Conservation (phyloP, 2,888 invertebrate species). For the Ophion slaviceki region DNA sequence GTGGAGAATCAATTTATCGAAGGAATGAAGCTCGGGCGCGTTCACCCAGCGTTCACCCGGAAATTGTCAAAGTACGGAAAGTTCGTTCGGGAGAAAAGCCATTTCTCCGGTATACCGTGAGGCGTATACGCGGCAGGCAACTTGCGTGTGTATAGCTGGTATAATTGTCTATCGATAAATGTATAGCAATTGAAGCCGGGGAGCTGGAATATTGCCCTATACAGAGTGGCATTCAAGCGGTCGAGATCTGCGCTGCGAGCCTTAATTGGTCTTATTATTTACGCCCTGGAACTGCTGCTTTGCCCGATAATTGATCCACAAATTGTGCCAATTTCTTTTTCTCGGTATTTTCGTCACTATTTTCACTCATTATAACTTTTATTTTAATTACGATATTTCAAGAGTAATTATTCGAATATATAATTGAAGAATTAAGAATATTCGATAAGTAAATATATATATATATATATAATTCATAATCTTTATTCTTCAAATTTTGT, state of each 20-base stretch:
- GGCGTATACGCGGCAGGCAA: background rate
- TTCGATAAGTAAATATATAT: no score
- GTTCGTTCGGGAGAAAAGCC: slow-evolving; percentile 28
- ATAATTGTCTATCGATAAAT: slow-evolving; percentile 8
- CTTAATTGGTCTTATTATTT: slow-evolving; percentile 46
- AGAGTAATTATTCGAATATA: no score
- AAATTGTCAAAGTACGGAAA: slow-evolving; percentile 55
- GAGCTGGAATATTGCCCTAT: slow-evolving; percentile 29
- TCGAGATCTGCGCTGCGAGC: slow-evolving; percentile 15
- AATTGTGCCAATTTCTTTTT: background rate
- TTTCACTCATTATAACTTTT: background rate
- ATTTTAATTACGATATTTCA: no score
- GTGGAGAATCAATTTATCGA: slow-evolving; percentile 59
- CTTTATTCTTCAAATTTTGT: no score
- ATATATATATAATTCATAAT: no score
- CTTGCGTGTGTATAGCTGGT: slow-evolving; percentile 4
- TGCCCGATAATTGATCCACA: slow-evolving; percentile 23
- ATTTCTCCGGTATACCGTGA: slow-evolving; percentile 14
- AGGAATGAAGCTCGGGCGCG: slow-evolving; percentile 22
- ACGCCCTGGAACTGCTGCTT: slow-evolving; percentile 4
- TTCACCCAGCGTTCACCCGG: slow-evolving; percentile 12
- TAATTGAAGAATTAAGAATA: no score
- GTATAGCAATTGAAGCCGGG: slow-evolving; percentile 1
- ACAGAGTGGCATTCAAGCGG: slow-evolving; percentile 13
- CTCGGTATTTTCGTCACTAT: background rate